Evolutionary conservation across 2,797 vertebrate species (phyloP), one percentile per base, ranked within the genome.

Genomic region (Neopelma chrysocephalum): DNA sequence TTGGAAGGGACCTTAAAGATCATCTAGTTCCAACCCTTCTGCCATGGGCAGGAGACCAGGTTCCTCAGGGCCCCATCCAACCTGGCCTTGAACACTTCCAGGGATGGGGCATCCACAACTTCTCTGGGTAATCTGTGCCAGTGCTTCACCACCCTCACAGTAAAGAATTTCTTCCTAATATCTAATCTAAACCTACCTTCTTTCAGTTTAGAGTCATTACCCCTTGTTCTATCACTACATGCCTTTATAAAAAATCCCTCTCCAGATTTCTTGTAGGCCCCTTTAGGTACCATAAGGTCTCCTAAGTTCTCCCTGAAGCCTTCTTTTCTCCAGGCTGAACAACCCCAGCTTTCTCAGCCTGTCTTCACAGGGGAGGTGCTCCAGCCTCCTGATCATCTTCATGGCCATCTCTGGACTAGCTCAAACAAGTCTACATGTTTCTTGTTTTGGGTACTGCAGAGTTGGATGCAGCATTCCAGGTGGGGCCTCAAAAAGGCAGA

Each of bases 401-500:
- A 5, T 65, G 17, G 38, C 18, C 56, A 48, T 26, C 15, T 48
- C 47, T 48, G 54, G 26, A 27, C 21, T 8, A 3, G 2, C 21
- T 65, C 17, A 51, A 31, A 19, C 12, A 40, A 5, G 4, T 31
- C 10, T n/a, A 45, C 2, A 1, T 51, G n/a, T 22, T 56, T 51
- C 23, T 27, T 31, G 6, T 31, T 13, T 31, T 45, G 51, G 15
- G 26, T 22, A 42, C 1, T 3, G n/a, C 38, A 71, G 19, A 47
- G 29, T 14, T n/a, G 57, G 62, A 64, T 2, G 2, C 20, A 70
- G 38, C 15, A 40, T 10, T 58, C 0, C 1, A 2, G 51, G 11
- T 26, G 21, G 25, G 25, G 29, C 51, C 25, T 45, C 58, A 65
- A 0, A 0, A 38, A 11, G 12, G 29, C 29, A 22, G 29, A 58